Base-by-base conservation (phyloP, 2,113 vertebrate species). In the Psettodes erumei region DNA sequence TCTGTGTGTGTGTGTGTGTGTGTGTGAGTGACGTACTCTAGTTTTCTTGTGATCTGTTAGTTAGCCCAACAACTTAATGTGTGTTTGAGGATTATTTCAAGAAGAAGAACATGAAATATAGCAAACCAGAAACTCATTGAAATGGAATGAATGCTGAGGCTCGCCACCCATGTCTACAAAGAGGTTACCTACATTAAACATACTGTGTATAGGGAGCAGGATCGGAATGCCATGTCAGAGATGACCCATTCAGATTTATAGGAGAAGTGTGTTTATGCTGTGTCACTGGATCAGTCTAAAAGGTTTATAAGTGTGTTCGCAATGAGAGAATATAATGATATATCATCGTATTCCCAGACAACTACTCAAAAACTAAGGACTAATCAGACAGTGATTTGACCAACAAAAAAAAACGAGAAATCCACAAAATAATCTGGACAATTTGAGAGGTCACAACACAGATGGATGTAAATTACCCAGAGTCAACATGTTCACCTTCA, bases 11-110 rank as follows among this genome's bases (percentile, higher is more conserved):
- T 63, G 4, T 75, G 45, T 45, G 40, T 43, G 33, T 42, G 38
- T 59, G 54, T 54, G 42, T 64, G 60, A 53, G 56, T 73, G 61
- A 30, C n/a, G 67, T 60, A 50, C 51, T 48, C 56, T 40, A 54
- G 66, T 72, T 65, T 69, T 40, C 37, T 74, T 67, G n/a, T 25
- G 12, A 74, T 79, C 32, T 60, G 43, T 25, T 60, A 63, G 30
- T 61, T 70, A 77, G 66, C 81, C 71, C 11, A 9, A 43, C 37
- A 67, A 73, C 54, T 33, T 50, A 6, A 77, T 65, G 43, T 47
- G 30, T 15, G 21, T 69, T 59, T 84, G 60, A 37, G 42, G 50
- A 84, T 48, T 73, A 83, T 70, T 75, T 82, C 66, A 54, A 56
- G 55, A 77, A 47, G 21, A 68, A 45, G 3, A 43, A 32, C 11